phyloP scores from a whole-genome alignment of 2,888 invertebrate genomes.

The Adelphocoris suturalis region DNA sequence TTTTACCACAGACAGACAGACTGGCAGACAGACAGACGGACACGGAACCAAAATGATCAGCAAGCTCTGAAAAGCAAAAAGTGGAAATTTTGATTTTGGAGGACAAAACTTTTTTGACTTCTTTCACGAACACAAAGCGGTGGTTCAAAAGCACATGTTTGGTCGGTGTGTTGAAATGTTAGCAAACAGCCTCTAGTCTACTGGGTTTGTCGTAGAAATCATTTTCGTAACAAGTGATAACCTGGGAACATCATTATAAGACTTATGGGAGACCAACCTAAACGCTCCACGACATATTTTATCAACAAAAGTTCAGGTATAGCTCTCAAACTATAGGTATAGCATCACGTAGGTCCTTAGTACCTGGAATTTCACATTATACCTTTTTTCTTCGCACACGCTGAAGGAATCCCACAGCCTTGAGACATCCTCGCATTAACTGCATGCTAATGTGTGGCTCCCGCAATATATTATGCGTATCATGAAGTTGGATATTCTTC shows the following conservation, averaged over 20 bases:
- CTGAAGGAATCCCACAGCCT: background rate
- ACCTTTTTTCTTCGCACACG: background rate
- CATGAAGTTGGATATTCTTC: background rate
- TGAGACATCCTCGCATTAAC: slow-evolving; percentile 9
- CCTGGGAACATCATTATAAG: background rate
- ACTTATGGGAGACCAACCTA: background rate
- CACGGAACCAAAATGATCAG: no score
- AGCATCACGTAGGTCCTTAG: background rate
- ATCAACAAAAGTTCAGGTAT: background rate
- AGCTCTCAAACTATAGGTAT: background rate
- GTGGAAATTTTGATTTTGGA: no score
- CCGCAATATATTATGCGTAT: background rate
- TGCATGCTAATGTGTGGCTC: slow-evolving; percentile 4
- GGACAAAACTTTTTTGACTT: no score
- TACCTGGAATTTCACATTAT: background rate
- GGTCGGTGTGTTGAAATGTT: no score
- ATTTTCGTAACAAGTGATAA: background rate
- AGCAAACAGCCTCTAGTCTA: no score
- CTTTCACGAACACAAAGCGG: no score
- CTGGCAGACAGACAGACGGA: no score
- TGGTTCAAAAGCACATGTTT: no score
- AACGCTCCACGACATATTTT: background rate
- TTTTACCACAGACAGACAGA: no score
- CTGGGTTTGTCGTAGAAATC: background rate
- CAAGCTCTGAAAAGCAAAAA: no score